phyloP scores from a whole-genome alignment of 2,797 vertebrate genomes.

The Poliocrania exsul region DNA sequence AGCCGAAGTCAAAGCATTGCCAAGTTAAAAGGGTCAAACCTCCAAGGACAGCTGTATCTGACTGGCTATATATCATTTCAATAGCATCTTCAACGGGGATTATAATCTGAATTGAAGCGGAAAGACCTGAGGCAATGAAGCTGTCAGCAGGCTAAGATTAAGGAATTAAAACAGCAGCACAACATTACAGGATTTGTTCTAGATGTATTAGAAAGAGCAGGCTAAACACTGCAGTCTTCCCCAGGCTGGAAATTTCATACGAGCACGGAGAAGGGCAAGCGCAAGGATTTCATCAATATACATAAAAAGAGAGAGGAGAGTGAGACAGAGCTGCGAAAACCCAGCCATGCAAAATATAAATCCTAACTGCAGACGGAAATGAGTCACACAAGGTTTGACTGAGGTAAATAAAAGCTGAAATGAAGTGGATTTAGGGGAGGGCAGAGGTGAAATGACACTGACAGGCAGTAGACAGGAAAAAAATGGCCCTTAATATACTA shows the following conservation, averaged over 20 bases:
- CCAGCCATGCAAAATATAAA: constrained; percentile 37
- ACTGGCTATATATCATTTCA: constrained; percentile 71
- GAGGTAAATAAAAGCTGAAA: constrained; percentile 63
- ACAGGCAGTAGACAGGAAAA: not conserved
- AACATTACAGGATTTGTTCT: constrained; percentile 69
- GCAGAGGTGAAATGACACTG: constrained; percentile 17
- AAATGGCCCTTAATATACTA: not conserved
- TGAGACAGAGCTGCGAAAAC: constrained; percentile 5
- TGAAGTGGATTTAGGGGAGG: constrained; percentile 16
- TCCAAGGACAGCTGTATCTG: constrained; percentile 74
- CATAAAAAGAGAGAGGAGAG: constrained; percentile 24
- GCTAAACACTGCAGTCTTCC: constrained; percentile 34
- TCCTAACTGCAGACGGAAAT: not conserved
- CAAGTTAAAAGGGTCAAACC: constrained; percentile 70
- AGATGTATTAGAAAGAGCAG: constrained; percentile 49
- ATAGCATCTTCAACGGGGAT: constrained; percentile 74
- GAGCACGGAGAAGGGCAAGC: constrained; percentile 52
- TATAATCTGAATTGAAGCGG: constrained; percentile 78
- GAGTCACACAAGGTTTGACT: constrained; percentile 33
- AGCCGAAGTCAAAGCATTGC: constrained; percentile 52
- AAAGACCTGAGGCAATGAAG: constrained; percentile 77
- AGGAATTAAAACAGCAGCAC: constrained; percentile 76
- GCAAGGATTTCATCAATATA: constrained; percentile 55
- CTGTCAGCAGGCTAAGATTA: constrained; percentile 77
- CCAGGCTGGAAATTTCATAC: constrained; percentile 30